Evolutionary conservation across 1,140 invertebrate genomes (phyloP), one percentile per base, ranked within the genome.

Genomic region (Helicoverpa zea): DNA sequence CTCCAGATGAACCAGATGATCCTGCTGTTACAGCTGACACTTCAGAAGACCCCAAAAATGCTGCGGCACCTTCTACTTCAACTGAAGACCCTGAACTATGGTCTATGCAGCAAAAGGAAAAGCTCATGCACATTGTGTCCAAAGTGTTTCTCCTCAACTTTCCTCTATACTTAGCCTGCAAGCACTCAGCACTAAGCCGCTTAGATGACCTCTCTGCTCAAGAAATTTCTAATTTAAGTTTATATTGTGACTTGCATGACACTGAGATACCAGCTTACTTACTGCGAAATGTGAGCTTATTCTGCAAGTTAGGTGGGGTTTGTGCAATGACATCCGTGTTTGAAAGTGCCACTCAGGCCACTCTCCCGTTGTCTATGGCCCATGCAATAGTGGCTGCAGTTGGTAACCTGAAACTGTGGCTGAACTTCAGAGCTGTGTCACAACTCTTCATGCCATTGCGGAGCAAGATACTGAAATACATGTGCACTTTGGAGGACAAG

Each of bases 381-480:
- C 98, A 99, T 96, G 97, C 98, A 43, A 98, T 99, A 91, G 98
- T 99, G 84, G 97, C 97, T 84, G 97, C 98, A 88, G 97, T 98
- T 82, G 98, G 98, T 80, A 98, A 99, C 96, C 96, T 99, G 56
- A 98, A 99, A 90, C 94, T 98, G n/a, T 99, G 98, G 98, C 96
- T 99, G 84, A 99, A 99, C 95, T 98, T 98, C 87, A 97, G 97
- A 85, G 98, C 98, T 72, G 97, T 98, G 59, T 96, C 98, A 85
- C 98, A 98, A 90, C 96, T 98, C 80, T 98, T 98, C 91, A 97
- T 98, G 89, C 98, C 98, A 52, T 93, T 99, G 56, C 96, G 98
- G 68, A 97, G 97, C 81, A 97, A 97, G 86, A 98, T 99, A 80
- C 96, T 99, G 84, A 97, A 98, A 80, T 99, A 99, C 88, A 98